Evolutionary conservation across 2,888 invertebrate species (phyloP), one percentile per base, ranked within the genome.

Genomic region (Chrysodeixis includens): DNA sequence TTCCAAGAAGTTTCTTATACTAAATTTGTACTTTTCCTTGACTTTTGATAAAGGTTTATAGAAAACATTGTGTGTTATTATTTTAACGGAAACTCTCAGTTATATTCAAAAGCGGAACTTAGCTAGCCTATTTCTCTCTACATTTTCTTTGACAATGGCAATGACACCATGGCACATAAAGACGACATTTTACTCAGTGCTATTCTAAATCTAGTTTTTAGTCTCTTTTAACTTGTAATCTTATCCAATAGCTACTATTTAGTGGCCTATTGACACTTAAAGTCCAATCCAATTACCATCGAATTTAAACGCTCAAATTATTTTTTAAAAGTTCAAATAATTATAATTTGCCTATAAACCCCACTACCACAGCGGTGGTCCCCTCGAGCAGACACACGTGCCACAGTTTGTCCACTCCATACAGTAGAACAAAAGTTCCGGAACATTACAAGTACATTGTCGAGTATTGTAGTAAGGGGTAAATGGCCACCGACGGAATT

Each of bases 401-500:
- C 66, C 74, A 55, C 44, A 32, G 46, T 70, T 51, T 58, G 18
- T 30, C 40, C 58, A 54, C 62, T 62, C 18, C 8, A 53, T 4
- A 12, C 6, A 54, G 30, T 44, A 55, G 12, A n/a, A 53, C 55
- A 80, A 66, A 83, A 84, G 88, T 88, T 77, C 77, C 78, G 85
- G 84, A 84, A 86, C 86, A 84, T 83, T 79, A 82, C 82, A 57
- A 51, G 26, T 12, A 46, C 51, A 14, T 1, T n/a, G n/a, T 30
- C 16, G 7, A 18, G 30, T 54, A 20, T 16, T 40, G 32, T 0
- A 22, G 18, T 10, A 49, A 46, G 46, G 46, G 20, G 46, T 49
- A 49, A 49, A 20, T 18, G 46, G 20, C 46, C 10, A 49, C 20
- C 46, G 18, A 10, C 46, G 18, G 20, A 20, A 20, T 10, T 4